These are phyloP conservation scores for Plestiodon gilberti DNA, from an alignment of 2,113 vertebrate genomes.

Conservation along the genomic window DNA sequence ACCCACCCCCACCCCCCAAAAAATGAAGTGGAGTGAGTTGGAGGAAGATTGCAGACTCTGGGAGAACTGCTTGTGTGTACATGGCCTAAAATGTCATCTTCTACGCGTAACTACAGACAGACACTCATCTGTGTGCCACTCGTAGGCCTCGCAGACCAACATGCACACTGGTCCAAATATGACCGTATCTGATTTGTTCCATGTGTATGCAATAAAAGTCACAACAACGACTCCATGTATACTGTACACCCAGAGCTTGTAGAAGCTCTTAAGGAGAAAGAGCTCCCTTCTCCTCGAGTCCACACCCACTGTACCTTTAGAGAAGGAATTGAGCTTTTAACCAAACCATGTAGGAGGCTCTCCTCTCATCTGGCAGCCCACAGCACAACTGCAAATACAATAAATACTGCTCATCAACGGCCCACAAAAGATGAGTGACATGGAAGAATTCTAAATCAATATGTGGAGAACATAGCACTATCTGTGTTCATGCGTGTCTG, in stretches of 20 bases:
- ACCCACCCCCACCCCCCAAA: background rate
- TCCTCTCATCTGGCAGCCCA: background rate
- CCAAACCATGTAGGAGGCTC: background rate
- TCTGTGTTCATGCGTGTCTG: background rate
- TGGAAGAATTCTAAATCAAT: slow-evolving; percentile 2
- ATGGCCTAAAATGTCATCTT: background rate
- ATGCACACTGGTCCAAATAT: background rate
- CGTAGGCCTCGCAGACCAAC: background rate
- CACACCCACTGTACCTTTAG: background rate
- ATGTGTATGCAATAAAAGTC: background rate
- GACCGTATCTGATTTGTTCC: background rate
- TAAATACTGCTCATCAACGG: background rate
- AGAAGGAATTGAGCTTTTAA: background rate
- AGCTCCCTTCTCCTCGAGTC: background rate
- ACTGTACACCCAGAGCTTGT: background rate
- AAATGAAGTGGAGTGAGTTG: background rate
- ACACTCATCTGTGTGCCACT: no score
- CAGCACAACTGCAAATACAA: background rate
- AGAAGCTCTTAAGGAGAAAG: background rate
- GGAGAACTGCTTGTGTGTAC: no score
- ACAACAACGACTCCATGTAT: background rate
- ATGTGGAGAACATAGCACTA: background rate
- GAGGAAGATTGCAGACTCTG: no score
- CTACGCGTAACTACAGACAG: background rate
- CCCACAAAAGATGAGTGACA: background rate